Evolutionary conservation across 2,113 vertebrate species (phyloP), one percentile per base, ranked within the genome.

Genomic region (Mormyrus lacerda): DNA sequence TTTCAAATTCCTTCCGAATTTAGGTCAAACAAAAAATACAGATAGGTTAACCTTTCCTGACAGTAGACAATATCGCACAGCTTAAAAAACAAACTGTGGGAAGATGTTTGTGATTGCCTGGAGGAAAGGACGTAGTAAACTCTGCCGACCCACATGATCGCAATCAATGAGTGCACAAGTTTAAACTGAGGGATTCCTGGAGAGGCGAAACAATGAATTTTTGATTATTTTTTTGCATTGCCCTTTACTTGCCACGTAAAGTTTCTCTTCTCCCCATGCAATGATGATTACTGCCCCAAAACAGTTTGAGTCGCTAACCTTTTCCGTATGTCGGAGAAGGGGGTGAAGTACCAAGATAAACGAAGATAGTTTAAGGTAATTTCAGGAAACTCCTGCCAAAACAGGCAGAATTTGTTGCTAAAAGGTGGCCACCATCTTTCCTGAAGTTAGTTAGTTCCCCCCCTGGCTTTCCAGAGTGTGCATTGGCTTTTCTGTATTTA

Each of bases 241-340:
- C 82, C 82, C 35, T 85, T 79, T 79, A 79, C 35, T 79, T 19
- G 15, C 73, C 19, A 79, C 6, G 35, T 79, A 79, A 17, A 87
- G 15, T 39, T 58, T 87, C 35, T 55, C 7, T 35, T 87, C 48
- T 53, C 31, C 50, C 48, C 85, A 47, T 39, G 48, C 48, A 90
- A 91, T 91, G 90, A 89, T 91, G 92, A 94, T 94, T 92, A 93
- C 91, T 91, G 93, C 92, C 92, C 90, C 85, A 90, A 91, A 90
- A 90, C 48, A 42, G 89, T 92, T 94, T 90, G 90, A 92, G 87
- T 90, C 50, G 90, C 89, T 94, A 91, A 91, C 91, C 89, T 94
- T 93, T 92, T 91, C 92, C 90, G 53, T 92, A 92, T 92, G 89
- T 90, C 91, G 90, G 55, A 79, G 35, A 92, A 91, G 92, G 85